These are phyloP conservation scores for Caenorhabditis remanei DNA, from an alignment of 1,140 invertebrate species.

Conservation along the genomic window DNA sequence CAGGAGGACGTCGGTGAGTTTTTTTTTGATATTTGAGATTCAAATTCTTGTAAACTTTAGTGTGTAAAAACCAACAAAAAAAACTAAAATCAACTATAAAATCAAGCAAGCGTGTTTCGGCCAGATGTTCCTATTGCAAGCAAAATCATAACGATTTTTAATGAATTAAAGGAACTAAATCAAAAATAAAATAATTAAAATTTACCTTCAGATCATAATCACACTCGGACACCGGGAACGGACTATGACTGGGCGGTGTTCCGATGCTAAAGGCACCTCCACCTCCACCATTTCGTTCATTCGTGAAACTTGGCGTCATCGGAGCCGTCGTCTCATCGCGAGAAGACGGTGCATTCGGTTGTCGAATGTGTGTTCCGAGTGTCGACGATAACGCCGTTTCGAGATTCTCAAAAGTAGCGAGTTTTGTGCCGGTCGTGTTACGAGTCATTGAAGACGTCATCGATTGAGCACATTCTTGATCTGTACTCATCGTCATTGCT, in stretches of 20 bases:
- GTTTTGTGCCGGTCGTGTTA: constrained; percentile 2
- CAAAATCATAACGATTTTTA: not conserved
- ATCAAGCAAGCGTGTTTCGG: not conserved
- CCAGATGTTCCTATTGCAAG: not conserved
- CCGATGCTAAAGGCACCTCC: constrained; percentile 31
- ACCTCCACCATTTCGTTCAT: constrained; percentile 26
- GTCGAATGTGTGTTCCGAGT: constrained; percentile 50
- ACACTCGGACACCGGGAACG: constrained; percentile 52
- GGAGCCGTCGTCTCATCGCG: constrained; percentile 39
- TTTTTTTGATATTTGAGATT: not conserved
- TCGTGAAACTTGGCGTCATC: constrained; percentile 35
- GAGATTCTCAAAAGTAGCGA: constrained; percentile 54
- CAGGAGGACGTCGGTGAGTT: too few species aligned
- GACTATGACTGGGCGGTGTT: constrained; percentile 47
- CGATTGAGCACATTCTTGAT: constrained; percentile 46
- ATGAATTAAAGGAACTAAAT: not conserved
- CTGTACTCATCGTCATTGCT: constrained; percentile 26
- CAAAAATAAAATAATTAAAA: not conserved
- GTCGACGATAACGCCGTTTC: constrained; percentile 55
- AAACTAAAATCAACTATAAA: not conserved
- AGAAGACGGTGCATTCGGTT: constrained; percentile 49
- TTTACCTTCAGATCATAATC: constrained; percentile 56
- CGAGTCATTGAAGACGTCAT: constrained; percentile 38
- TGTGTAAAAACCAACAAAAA: not conserved
- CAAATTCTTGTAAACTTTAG: too few species aligned